phyloP scores from a whole-genome alignment of 2,113 vertebrate genomes.

The Upupa epops region DNA sequence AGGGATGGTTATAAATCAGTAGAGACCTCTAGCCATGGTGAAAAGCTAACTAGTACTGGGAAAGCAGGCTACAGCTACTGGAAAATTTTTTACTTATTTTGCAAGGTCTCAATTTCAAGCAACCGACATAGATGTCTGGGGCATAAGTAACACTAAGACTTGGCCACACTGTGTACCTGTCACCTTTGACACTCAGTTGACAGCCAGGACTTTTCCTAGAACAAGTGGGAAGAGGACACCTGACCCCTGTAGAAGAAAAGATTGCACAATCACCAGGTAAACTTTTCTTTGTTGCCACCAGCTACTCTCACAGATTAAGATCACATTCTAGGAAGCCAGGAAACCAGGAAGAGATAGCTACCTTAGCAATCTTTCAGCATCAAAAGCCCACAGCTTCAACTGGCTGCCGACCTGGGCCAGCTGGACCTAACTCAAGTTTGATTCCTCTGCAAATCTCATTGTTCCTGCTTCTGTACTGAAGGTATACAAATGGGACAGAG shows the following conservation, averaged over 20 bases:
- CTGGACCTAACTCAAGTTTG: neutral
- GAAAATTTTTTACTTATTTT: rapidly evolving
- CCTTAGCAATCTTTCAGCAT: neutral
- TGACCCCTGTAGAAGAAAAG: rapidly evolving
- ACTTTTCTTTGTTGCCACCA: neutral
- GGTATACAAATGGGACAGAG: neutral
- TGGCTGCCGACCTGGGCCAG: neutral
- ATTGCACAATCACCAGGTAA: neutral
- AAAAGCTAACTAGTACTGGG: neutral
- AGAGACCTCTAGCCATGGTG: neutral
- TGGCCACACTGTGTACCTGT: neutral
- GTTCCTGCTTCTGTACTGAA: rapidly evolving
- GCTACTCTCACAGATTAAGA: neutral
- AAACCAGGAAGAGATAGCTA: neutral
- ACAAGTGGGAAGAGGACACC: neutral
- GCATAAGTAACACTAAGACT: rapidly evolving
- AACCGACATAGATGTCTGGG: rapidly evolving
- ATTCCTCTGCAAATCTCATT: neutral
- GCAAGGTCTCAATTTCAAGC: neutral
- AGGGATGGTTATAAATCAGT: neutral
- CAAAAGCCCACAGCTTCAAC: neutral
- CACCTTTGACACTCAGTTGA: neutral
- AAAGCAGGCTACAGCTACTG: neutral
- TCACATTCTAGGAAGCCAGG: neutral
- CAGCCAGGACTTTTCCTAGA: neutral